phyloP scores from a whole-genome alignment of 1,140 invertebrate genomes.

The Euborellia annulipes region DNA sequence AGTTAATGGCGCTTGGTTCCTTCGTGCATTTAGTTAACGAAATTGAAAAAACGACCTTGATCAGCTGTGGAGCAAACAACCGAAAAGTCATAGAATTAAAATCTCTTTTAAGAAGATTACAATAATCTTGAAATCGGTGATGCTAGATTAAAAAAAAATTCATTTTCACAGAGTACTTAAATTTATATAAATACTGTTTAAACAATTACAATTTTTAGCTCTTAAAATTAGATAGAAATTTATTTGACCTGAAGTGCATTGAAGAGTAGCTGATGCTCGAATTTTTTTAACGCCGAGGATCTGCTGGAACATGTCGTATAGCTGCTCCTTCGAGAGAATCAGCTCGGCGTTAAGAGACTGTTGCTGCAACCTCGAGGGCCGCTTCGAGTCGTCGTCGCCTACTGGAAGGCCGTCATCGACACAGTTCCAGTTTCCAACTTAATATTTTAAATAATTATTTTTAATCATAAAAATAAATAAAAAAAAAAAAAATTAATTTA shows the following conservation, averaged over 20 bases:
- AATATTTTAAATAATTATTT: too few species aligned
- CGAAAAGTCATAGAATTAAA: too few species aligned
- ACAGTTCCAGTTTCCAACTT: too few species aligned
- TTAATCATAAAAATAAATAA: neutral
- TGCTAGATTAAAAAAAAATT: neutral
- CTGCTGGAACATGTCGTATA: constrained; percentile 99
- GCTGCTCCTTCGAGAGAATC: constrained; percentile 88
- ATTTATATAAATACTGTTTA: neutral
- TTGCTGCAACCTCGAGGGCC: constrained; percentile 69
- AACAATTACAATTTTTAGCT: constrained; percentile 4
- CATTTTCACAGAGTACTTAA: constrained; percentile 4
- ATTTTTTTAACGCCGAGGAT: constrained; percentile 97
- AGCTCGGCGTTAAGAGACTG: constrained; percentile 80
- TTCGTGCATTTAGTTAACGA: too few species aligned
- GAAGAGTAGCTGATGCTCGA: constrained; percentile 98
- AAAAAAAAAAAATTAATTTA: neutral
- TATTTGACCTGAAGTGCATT: constrained; percentile 92
- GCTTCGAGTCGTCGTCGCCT: constrained; percentile 73
- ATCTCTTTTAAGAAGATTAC: too few species aligned
- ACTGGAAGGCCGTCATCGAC: too few species aligned
- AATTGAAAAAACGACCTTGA: too few species aligned
- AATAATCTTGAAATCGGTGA: neutral
- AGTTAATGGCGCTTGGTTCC: too few species aligned
- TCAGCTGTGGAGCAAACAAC: too few species aligned
- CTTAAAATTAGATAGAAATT: too few species aligned